These are phyloP conservation scores for Drosophila barbarae DNA, from an alignment of 2,888 invertebrate species.

Conservation along the genomic window DNA sequence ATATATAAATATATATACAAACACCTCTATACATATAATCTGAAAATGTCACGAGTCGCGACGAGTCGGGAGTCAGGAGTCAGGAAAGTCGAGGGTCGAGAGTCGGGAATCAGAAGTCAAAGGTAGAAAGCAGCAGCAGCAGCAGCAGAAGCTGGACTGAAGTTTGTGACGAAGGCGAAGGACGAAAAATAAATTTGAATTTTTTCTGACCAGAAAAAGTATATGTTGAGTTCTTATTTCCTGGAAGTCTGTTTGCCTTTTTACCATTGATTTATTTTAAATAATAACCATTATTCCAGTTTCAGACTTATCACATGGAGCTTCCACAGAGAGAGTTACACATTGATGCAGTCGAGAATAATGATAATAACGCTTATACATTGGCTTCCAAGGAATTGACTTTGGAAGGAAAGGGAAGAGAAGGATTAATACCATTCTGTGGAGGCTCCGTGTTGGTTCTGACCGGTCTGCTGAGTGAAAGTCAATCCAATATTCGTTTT, in stretches of 20 bases:
- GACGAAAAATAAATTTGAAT: conserved; percentile 39
- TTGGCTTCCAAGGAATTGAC: no score
- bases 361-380: no score
- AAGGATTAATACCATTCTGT: background rate
- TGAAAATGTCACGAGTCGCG: conserved; percentile 4
- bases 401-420: no score
- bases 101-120: background rate
- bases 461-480: background rate
- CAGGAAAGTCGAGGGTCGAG: background rate
- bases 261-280: background rate
- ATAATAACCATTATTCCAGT: background rate
- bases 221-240: background rate
- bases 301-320: conserved; percentile 17
- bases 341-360: no score
- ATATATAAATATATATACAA: conserved; percentile 19
- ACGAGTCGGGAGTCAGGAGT: background rate
- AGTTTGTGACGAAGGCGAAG: conserved; percentile 29
- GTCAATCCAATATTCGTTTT: conserved; percentile 33
- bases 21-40: conserved; percentile 28
- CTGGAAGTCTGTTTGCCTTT: background rate
- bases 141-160: conserved; percentile 4
- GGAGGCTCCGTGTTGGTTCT: background rate
- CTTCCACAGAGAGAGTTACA: background rate
- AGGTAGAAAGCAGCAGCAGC: background rate
- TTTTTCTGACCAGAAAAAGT: conserved; percentile 43